A percentile compares a stretch with the other conserved stretches of the same genome.
Evolutionary conservation across 2,113 vertebrate species (phyloP).

Genomic region (Azemiops feae): DNA sequence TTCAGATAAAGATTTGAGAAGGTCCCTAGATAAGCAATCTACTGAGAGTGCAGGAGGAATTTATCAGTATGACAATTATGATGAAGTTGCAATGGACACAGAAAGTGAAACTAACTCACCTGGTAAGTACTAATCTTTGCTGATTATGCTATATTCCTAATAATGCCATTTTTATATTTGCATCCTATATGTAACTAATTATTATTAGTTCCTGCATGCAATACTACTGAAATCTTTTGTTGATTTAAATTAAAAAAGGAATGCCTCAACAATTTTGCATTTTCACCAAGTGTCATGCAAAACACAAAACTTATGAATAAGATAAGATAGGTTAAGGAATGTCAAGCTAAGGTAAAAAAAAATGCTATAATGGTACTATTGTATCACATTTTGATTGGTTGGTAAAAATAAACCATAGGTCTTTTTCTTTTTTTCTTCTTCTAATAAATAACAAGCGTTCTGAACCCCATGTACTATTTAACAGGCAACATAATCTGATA

Average conservation of each 20-base stretch:
- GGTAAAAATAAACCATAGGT: background rate
- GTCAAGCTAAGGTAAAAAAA: background rate
- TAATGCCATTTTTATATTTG: background rate
- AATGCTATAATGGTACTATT: background rate
- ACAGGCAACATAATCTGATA: background rate
- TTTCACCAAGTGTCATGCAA: background rate
- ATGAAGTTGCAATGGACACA: conserved; percentile 98
- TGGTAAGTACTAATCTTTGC: conserved; percentile 71
- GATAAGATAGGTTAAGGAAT: background rate
- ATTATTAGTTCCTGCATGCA: background rate
- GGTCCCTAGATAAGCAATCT: conserved; percentile 80
- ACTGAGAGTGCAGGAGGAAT: conserved; percentile 86
- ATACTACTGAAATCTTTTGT: background rate
- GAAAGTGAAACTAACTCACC: conserved; percentile 94
- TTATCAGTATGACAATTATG: conserved; percentile 98
- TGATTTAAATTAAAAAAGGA: background rate
- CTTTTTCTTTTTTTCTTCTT: background rate
- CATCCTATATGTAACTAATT: background rate
- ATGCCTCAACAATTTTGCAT: background rate
- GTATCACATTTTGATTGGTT: background rate
- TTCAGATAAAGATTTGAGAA: conserved; percentile 84
- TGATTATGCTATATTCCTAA: background rate
- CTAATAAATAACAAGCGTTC: background rate
- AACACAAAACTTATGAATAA: background rate
- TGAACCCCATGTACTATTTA: background rate